Percentiles rank a stretch among this genome's conserved stretches.
Evolutionary conservation across 1,140 invertebrate species (phyloP).

Genomic region (Wasmannia auropunctata): DNA sequence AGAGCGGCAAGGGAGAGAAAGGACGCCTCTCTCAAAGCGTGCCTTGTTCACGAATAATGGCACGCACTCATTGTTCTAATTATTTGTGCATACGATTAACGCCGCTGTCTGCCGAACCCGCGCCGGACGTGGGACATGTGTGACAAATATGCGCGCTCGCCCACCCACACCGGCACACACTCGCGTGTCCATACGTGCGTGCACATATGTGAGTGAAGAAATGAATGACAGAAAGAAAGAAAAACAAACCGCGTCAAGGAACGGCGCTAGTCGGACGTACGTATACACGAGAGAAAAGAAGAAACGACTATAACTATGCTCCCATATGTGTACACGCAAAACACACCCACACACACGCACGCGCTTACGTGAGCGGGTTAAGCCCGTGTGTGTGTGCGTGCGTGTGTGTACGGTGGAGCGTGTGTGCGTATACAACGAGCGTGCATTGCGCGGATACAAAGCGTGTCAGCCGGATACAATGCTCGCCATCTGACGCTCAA

Average conservation of each 20-base stretch:
- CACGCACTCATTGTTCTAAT: constrained; percentile 85
- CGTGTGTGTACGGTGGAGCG: no score
- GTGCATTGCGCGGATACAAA: constrained; percentile 75
- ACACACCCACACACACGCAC: constrained; percentile 61
- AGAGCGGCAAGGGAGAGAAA: constrained; percentile 37
- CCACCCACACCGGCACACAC: constrained; percentile 13
- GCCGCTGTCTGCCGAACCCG: constrained; percentile 75
- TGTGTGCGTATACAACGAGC: constrained; percentile 38
- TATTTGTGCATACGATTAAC: constrained; percentile 85
- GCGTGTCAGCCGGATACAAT: constrained; percentile 84
- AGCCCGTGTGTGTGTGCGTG: not conserved
- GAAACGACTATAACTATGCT: constrained; percentile 59
- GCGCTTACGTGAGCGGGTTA: not conserved
- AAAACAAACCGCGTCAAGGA: constrained; percentile 50
- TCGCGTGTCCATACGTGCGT: not conserved
- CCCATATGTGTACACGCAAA: constrained; percentile 52
- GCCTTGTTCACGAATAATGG: constrained; percentile 82
- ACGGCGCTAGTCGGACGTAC: constrained; percentile 44
- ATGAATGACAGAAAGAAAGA: constrained; percentile 47
- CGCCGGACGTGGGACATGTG: constrained; percentile 69
- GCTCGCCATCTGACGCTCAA: constrained; percentile 84
- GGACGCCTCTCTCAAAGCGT: constrained; percentile 78
- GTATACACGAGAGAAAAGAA: constrained; percentile 51
- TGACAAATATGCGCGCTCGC: constrained; percentile 68
- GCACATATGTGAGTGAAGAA: constrained; percentile 25